Evolutionary conservation across 2,113 vertebrate species (phyloP).

Genomic region (Sarotherodon lohbergeri): DNA sequence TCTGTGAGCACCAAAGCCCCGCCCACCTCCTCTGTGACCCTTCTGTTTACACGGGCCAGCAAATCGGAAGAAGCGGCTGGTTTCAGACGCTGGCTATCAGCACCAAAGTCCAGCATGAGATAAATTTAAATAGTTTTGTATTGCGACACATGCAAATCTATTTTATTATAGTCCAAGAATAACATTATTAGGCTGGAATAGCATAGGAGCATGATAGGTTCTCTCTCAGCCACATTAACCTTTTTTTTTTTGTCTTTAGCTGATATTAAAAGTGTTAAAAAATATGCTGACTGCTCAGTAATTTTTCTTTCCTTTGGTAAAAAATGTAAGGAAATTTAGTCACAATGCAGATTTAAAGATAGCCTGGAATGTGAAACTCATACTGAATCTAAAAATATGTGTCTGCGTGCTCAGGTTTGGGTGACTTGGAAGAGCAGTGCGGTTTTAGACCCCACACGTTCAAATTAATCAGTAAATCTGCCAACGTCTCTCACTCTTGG

Average conservation of each 20-base stretch:
- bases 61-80: not conserved
- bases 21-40: not conserved
- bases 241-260: not conserved
- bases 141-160: not conserved
- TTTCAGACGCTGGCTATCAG: not conserved
- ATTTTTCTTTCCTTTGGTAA: not conserved
- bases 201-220: not conserved
- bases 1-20: not conserved
- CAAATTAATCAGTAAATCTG: not conserved
- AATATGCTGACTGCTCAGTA: not conserved
- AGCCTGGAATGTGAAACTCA: not conserved
- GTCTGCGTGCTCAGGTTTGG: not conserved
- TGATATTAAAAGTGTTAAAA: not conserved
- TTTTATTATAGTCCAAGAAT: not conserved
- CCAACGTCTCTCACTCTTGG: not conserved
- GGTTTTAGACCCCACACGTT: not conserved
- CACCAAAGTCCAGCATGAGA: not conserved
- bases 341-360: not conserved
- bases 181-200: not conserved
- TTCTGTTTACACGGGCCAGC: not conserved
- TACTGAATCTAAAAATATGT: not conserved
- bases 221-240: not conserved
- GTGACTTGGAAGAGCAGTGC: not conserved
- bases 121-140: not conserved
- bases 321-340: fast-evolving